Base-by-base conservation (phyloP, 2,888 invertebrate genomes). In the Drosophila diplacantha region DNA sequence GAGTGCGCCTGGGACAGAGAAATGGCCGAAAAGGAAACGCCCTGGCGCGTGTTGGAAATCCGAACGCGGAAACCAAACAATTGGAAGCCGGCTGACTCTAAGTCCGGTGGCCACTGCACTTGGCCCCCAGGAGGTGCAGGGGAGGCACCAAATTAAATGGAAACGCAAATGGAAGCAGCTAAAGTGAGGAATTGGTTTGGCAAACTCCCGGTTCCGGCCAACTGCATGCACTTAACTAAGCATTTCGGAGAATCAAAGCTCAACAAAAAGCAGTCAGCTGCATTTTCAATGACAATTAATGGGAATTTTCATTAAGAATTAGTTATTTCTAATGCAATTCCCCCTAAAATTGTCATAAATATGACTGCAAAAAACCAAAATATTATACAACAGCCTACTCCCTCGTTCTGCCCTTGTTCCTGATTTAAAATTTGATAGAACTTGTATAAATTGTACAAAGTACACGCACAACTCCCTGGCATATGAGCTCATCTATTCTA, bases 61-160 rank as follows among this genome's bases (percentile, higher is more conserved):
- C 52, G 16, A 32, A 52, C 32, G 44, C 9, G 62, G 61, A 64
- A 54, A 32, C 41, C 47, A 50, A 60, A 64, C 44, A 54, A 53
- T 63, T 64, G 54, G 43, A 64, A 64, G 34, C 46, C 63, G 56
- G 44, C 50, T 29, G 46, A 54, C 65, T 34, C 46, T 32, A 64
- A 56, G 18, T 55, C 31, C 44, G 39, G 29, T 52, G 52, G 50
- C 34, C 47, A 50, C 14, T 60, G 62, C 60, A 50, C 41, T 60
- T 35, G 49, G 60, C 39, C 34, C 50, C 50, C 29, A n/a, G 11
- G 9, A 41, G 41, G 39, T n/a, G 57, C 39, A 6, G n/a, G 20
- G 14, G 39, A 11, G 34, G 41, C 37, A 37, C 58, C 58, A 58
- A 58, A 44, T 57, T 57, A 57, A 62, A 57, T 32, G 29, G 46